phyloP scores from a whole-genome alignment of 53 echinoderm and acorn worm genomes.

The Astropecten irregularis region DNA sequence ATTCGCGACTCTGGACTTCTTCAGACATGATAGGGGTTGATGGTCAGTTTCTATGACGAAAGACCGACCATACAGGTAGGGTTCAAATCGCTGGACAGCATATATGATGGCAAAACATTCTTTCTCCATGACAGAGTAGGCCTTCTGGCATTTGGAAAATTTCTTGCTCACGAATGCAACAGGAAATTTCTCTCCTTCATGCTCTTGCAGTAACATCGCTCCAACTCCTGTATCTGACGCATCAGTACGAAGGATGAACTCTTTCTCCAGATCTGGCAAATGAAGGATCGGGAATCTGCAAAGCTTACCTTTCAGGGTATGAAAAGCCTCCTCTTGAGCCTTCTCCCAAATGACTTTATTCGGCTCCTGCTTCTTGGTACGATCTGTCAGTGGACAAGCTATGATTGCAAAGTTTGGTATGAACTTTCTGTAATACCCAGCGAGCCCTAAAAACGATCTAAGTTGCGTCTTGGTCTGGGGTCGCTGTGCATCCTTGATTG shows the following conservation, averaged over 20 bases:
- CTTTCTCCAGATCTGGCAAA: too few species aligned
- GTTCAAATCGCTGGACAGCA: too few species aligned
- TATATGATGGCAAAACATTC: too few species aligned
- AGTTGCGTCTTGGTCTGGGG: too few species aligned
- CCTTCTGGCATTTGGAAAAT: not conserved
- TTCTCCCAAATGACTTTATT: slow-evolving; percentile 4
- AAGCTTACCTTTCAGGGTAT: slow-evolving; percentile 1
- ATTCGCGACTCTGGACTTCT: too few species aligned
- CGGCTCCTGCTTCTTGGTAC: not conserved
- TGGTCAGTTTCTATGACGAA: too few species aligned
- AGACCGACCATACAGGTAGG: too few species aligned
- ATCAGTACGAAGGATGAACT: slow-evolving; percentile 32
- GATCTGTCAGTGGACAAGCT: slow-evolving; percentile 1
- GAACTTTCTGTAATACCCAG: too few species aligned
- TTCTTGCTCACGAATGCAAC: slow-evolving; percentile 29
- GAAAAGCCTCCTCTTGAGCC: slow-evolving; percentile 16
- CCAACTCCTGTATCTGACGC: slow-evolving; percentile 26
- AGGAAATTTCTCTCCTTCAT: slow-evolving; percentile 27
- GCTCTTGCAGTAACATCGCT: not conserved
- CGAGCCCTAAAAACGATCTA: too few species aligned
- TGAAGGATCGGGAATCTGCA: not conserved
- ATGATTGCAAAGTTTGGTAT: too few species aligned
- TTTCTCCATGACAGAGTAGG: slow-evolving; percentile 43
- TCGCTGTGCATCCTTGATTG: too few species aligned
- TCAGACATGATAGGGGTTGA: too few species aligned